These are phyloP conservation scores for Galerucella pusilla DNA, from an alignment of 2,888 invertebrate genomes.

Conservation along the genomic window DNA sequence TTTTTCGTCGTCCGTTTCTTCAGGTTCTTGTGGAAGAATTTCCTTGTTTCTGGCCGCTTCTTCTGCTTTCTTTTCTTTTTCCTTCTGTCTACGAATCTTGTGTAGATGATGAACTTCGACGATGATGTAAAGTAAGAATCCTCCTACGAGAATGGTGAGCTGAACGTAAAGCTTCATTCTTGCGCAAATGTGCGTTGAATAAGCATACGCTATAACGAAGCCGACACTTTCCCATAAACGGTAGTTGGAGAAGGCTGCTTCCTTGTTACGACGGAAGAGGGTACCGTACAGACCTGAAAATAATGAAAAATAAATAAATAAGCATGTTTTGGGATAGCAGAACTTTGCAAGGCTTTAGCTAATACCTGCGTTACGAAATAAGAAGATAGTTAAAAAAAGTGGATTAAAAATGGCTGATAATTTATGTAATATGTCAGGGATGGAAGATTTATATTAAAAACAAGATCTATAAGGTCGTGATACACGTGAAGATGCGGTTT, in stretches of 20 bases:
- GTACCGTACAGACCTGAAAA: slow-evolving; percentile 82
- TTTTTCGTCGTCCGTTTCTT: slow-evolving; percentile 87
- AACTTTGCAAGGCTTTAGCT: too few relatives aligned
- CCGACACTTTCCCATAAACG: slow-evolving; percentile 91
- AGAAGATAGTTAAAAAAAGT: neutral
- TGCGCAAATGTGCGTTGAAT: slow-evolving; percentile 87
- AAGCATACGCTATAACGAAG: slow-evolving; percentile 90
- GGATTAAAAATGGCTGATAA: neutral
- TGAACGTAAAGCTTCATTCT: slow-evolving; percentile 88
- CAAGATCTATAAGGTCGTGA: neutral
- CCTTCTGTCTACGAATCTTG: slow-evolving; percentile 82
- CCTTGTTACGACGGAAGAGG: slow-evolving; percentile 87
- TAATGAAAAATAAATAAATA: neutral
- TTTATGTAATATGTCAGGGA: neutral
- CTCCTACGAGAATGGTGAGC: slow-evolving; percentile 79
- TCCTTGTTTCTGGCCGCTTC: slow-evolving; percentile 72
- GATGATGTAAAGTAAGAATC: slow-evolving; percentile 81
- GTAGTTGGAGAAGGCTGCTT: slow-evolving; percentile 92
- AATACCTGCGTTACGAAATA: neutral
- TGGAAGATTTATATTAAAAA: neutral
- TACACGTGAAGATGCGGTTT: neutral
- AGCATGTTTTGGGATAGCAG: neutral
- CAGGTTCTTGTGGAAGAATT: slow-evolving; percentile 64
- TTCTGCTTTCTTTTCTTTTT: slow-evolving; percentile 71
- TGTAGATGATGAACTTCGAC: slow-evolving; percentile 86